Conservation (phyloP, 2,888 invertebrate genomes). For the Heliconius charithonia region DNA sequence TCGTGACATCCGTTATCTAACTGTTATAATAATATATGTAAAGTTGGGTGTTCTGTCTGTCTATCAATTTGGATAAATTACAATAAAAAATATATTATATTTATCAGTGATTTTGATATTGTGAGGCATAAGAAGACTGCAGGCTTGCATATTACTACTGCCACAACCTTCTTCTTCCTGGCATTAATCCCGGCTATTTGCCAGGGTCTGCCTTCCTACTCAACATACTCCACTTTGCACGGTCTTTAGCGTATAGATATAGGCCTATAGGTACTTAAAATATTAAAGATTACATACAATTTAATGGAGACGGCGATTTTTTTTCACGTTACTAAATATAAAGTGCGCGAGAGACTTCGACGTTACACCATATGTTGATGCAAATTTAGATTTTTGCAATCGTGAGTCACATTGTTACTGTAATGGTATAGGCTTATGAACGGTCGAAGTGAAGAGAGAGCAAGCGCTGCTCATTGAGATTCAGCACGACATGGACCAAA, state of each 20-base stretch:
- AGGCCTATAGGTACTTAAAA: background rate
- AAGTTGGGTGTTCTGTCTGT: background rate
- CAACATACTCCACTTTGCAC: too few relatives aligned
- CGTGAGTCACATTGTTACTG: conserved; percentile 65
- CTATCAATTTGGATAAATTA: background rate
- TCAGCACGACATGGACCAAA: conserved; percentile 72
- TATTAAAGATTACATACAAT: background rate
- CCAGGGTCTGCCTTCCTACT: too few relatives aligned
- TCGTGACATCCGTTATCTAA: conserved; percentile 79
- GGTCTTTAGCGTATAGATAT: too few relatives aligned
- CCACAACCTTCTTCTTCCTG: too few relatives aligned
- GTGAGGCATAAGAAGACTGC: background rate
- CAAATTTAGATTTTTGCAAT: conserved; percentile 61
- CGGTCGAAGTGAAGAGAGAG: conserved; percentile 53
- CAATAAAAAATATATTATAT: background rate
- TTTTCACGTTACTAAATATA: conserved; percentile 5
- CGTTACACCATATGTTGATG: conserved; percentile 53
- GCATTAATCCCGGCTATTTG: too few relatives aligned
- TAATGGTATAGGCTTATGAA: conserved; percentile 64
- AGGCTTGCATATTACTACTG: background rate
- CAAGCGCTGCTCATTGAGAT: conserved; percentile 69
- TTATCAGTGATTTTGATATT: background rate
- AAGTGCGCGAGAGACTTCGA: conserved; percentile 31
- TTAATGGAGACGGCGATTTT: background rate
- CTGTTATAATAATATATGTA: conserved; percentile 56